Evolutionary conservation across 1,140 invertebrate genomes (phyloP).

Genomic region (Hylaeus volcanicus): DNA sequence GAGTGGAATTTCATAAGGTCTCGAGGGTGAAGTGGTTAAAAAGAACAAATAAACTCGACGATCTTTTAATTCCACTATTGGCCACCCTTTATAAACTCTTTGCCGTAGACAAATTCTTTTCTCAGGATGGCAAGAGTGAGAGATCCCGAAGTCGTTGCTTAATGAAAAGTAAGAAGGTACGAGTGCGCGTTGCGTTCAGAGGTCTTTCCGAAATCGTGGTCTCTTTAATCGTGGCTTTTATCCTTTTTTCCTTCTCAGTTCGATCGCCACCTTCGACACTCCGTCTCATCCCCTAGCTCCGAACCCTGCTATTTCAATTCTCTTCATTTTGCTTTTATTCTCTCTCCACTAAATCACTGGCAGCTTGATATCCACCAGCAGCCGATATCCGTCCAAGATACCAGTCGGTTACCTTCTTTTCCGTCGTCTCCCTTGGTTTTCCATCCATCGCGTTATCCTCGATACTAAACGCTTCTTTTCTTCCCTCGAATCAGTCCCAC

Average conservation of each 20-base stretch:
- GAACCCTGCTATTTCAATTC: conserved; percentile 61
- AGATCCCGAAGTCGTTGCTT: conserved; percentile 30
- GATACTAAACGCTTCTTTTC: conserved; percentile 12
- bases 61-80: conserved; percentile 9
- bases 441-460: neutral
- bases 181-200: conserved; percentile 5
- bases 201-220: conserved; percentile 46
- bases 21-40: no score
- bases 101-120: conserved; percentile 24
- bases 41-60: neutral
- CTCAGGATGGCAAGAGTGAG: neutral
- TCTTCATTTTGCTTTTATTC: conserved; percentile 57
- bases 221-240: conserved; percentile 50
- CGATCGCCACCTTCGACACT: conserved; percentile 50
- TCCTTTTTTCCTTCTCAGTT: conserved; percentile 28
- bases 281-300: neutral
- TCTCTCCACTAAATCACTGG: conserved; percentile 49
- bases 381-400: conserved; percentile 56
- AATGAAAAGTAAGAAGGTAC: conserved; percentile 43
- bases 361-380: conserved; percentile 49
- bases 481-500: neutral
- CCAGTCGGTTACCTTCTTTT: conserved; percentile 42
- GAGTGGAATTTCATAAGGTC: no score
- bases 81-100: conserved; percentile 6
- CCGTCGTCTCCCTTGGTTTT: neutral